phyloP scores from a whole-genome alignment of 2,113 vertebrate species.

The Dasyprocta punctata region DNA sequence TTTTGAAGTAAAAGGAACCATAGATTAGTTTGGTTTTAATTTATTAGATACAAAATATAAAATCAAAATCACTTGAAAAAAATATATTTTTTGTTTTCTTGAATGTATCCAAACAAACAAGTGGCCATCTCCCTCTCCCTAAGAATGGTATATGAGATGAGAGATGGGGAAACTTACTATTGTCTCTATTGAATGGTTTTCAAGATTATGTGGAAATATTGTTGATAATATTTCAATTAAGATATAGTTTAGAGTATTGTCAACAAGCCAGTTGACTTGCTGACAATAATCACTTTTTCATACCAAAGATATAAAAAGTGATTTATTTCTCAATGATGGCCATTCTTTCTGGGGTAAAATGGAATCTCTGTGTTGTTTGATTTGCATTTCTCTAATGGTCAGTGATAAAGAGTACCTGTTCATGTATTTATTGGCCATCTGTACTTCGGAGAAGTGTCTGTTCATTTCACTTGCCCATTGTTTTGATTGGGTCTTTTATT shows the following conservation, averaged over 20 bases:
- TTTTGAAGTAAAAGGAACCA: neutral
- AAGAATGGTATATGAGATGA: neutral
- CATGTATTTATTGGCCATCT: neutral
- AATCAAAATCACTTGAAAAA: conserved; percentile 15
- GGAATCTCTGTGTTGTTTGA: neutral
- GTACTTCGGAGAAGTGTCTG: neutral
- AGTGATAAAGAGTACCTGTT: neutral
- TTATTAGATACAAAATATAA: conserved; percentile 39
- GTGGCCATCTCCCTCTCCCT: neutral
- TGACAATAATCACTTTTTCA: neutral
- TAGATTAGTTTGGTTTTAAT: neutral
- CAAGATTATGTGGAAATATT: neutral
- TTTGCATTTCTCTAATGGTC: neutral
- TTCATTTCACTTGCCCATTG: neutral
- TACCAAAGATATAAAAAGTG: neutral
- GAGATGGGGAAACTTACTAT: neutral
- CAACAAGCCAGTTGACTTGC: neutral
- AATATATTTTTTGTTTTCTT: neutral
- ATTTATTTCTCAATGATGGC: neutral
- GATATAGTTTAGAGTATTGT: neutral
- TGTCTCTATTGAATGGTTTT: conserved; percentile 30
- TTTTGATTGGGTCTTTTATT: neutral
- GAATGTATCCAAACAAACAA: neutral
- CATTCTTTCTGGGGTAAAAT: neutral
- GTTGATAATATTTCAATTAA: conserved; percentile 1